A percentile compares a stretch with the other conserved stretches of the same genome.
phyloP scores from a whole-genome alignment of 2,113 vertebrate genomes.

The Garra rufa region DNA sequence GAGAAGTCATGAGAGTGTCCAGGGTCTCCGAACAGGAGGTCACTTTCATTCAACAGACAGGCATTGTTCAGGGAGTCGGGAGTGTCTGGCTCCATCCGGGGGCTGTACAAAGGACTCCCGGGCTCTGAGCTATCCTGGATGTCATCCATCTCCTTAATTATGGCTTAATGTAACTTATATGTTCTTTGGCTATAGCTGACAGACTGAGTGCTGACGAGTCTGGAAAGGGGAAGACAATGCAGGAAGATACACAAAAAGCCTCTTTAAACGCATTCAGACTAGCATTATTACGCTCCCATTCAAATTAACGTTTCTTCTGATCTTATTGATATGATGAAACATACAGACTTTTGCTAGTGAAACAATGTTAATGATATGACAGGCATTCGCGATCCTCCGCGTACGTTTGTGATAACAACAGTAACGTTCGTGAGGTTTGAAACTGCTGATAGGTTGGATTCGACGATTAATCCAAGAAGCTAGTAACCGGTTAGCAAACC shows the following conservation, averaged over 20 bases:
- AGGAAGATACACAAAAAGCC: not conserved
- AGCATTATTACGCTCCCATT: not conserved
- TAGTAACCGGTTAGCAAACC: not conserved
- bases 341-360: too few relatives aligned
- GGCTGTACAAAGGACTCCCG: conserved; percentile 40
- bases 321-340: not conserved
- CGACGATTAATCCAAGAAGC: not conserved
- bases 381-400: not conserved
- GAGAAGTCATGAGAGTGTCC: conserved; percentile 19
- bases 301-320: too few relatives aligned
- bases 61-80: conserved; percentile 63
- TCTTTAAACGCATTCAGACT: not conserved
- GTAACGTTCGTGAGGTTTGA: not conserved
- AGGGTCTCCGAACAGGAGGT: conserved; percentile 50
- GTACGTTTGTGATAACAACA: not conserved
- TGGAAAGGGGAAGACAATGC: not conserved
- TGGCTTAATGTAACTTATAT: not conserved
- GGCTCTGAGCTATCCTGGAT: conserved; percentile 19
- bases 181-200: not conserved
- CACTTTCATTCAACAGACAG: conserved; percentile 62
- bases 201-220: not conserved
- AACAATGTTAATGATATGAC: not conserved
- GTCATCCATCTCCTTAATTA: conserved; percentile 55
- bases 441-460: not conserved
- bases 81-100: conserved; percentile 60